Evolutionary conservation across 1,140 invertebrate species (phyloP).

Genomic region (Zaprionus davidi): DNA sequence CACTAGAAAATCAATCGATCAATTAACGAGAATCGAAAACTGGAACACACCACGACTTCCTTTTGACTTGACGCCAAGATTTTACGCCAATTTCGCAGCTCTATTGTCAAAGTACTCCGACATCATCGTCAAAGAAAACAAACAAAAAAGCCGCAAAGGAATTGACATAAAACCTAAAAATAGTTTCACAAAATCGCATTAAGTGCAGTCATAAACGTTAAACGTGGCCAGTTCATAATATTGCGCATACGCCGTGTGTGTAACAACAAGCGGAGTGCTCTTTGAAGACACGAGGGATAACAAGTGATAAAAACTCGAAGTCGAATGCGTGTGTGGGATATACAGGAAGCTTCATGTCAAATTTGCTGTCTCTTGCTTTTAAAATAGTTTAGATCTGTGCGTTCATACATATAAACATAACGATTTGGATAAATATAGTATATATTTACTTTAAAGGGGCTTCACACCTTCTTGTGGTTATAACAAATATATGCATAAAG

Average conservation of each 20-base stretch:
- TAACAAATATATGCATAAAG: too few species aligned
- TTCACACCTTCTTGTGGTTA: too few species aligned
- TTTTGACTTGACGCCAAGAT: slow-evolving; percentile 42
- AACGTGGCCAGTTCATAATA: not conserved
- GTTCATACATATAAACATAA: too few species aligned
- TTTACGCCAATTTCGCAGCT: slow-evolving; percentile 8
- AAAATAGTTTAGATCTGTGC: too few species aligned
- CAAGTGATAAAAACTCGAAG: not conserved
- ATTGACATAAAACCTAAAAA: not conserved
- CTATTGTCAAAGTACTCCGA: not conserved
- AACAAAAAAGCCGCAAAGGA: not conserved
- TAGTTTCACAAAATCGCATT: slow-evolving; percentile 35
- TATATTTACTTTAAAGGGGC: too few species aligned
- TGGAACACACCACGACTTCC: slow-evolving; percentile 61
- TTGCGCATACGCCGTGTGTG: not conserved
- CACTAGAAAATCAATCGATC: slow-evolving; percentile 73
- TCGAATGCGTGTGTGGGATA: too few species aligned
- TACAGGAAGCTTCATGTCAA: not conserved
- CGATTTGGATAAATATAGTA: too few species aligned
- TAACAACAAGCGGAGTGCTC: not conserved
- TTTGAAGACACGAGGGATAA: not conserved
- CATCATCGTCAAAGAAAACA: not conserved
- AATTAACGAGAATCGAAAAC: slow-evolving; percentile 73
- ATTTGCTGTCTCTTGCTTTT: not conserved
- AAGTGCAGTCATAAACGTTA: slow-evolving; percentile 16